A percentile compares a stretch with the other conserved stretches of the same genome.
Conservation (phyloP, 2,797 vertebrate genomes). For the Borostomias antarcticus region DNA sequence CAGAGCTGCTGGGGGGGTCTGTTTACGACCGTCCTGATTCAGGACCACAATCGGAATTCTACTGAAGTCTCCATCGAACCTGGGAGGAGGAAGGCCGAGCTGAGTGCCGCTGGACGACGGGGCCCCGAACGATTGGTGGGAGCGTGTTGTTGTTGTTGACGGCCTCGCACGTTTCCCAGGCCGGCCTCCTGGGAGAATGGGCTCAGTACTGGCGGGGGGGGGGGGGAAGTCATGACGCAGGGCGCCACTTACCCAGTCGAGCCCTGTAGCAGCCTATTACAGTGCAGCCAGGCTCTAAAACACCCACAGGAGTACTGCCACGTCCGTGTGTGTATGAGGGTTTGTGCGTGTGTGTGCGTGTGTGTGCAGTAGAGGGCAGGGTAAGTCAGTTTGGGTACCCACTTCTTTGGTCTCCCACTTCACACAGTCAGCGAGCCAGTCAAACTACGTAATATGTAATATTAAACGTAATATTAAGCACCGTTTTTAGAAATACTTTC, state of each 20-base stretch:
- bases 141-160: slow-evolving; percentile 44
- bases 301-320: slow-evolving; percentile 29
- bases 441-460: no score
- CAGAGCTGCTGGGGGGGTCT: slow-evolving; percentile 56
- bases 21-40: slow-evolving; percentile 64
- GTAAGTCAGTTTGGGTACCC: background rate
- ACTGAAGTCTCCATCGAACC: slow-evolving; percentile 51
- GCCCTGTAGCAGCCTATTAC: slow-evolving; percentile 42
- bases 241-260: slow-evolving; percentile 35
- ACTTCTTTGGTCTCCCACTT: slow-evolving; percentile 20
- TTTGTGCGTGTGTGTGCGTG: slow-evolving; percentile 9
- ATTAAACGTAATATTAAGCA: slow-evolving; percentile 6
- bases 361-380: background rate
- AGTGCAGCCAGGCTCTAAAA: slow-evolving; percentile 35
- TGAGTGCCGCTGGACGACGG: slow-evolving; percentile 55
- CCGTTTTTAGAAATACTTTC: no score
- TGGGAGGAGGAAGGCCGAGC: slow-evolving; percentile 16
- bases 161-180: slow-evolving; percentile 47
- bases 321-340: slow-evolving; percentile 23
- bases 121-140: slow-evolving; percentile 50
- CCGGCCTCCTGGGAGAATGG: slow-evolving; percentile 18
- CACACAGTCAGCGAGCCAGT: slow-evolving; percentile 6
- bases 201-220: slow-evolving; percentile 27
- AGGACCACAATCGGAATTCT: slow-evolving; percentile 48
- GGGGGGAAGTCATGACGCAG: slow-evolving; percentile 24